Evolutionary conservation across 1,140 invertebrate genomes (phyloP).

Genomic region (Hylyphantes graminicola): DNA sequence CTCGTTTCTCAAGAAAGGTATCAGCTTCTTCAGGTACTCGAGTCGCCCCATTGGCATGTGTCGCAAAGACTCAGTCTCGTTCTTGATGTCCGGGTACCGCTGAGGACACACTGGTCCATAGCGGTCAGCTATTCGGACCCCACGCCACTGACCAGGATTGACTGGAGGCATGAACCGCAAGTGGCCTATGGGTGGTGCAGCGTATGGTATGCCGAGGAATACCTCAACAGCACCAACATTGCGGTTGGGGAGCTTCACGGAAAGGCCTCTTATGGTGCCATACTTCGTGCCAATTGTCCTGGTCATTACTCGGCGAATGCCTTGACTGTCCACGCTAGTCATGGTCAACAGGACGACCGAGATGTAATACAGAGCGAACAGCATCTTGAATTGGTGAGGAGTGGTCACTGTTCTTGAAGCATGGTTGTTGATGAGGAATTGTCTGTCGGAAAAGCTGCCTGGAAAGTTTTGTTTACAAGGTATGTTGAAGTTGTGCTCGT

Average conservation of each 20-base stretch:
- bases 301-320: constrained; percentile 64
- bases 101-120: constrained; percentile 84
- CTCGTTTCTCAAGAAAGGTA: constrained; percentile 88
- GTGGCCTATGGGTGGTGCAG: constrained; percentile 77
- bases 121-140: constrained; percentile 78
- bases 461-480: background rate
- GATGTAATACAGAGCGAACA: background rate
- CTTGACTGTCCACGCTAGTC: constrained; percentile 17
- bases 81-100: constrained; percentile 79
- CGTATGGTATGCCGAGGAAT: constrained; percentile 81
- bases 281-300: constrained; percentile 88
- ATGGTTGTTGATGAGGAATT: background rate
- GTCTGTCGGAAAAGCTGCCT: background rate
- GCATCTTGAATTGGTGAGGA: background rate
- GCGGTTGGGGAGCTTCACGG: constrained; percentile 71
- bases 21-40: constrained; percentile 85
- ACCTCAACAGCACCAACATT: constrained; percentile 70
- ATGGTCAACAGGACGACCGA: background rate
- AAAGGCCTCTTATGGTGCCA: constrained; percentile 86
- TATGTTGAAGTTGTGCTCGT: no score
- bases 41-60: constrained; percentile 86
- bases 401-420: background rate
- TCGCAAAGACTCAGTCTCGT: constrained; percentile 79
- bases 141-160: constrained; percentile 77
- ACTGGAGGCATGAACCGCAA: constrained; percentile 78